phyloP scores from a whole-genome alignment of 2,888 invertebrate species.

The Leptinotarsa rubiginosa region DNA sequence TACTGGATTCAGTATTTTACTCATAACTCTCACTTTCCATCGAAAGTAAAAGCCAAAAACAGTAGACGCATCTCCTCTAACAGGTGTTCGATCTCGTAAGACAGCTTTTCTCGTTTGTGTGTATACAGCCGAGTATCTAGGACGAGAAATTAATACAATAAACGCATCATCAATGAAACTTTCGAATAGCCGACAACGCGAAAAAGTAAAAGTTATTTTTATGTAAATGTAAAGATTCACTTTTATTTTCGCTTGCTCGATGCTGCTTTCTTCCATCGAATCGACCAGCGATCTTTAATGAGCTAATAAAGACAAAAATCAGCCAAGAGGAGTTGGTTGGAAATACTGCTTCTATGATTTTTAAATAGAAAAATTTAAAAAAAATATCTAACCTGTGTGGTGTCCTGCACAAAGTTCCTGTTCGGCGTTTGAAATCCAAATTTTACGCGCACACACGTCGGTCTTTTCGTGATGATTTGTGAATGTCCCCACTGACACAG shows the following conservation, averaged over 20 bases:
- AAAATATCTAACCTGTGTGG: conserved; percentile 40
- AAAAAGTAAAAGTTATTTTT: conserved; percentile 46
- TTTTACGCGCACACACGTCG: conserved; percentile 74
- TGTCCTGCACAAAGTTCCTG: conserved; percentile 38
- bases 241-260: conserved; percentile 28
- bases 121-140: conserved; percentile 29
- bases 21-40: conserved; percentile 9
- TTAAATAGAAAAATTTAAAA: neutral
- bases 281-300: neutral
- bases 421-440: conserved; percentile 71
- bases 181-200: conserved; percentile 38
- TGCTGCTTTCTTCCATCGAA: conserved; percentile 16
- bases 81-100: conserved; percentile 31
- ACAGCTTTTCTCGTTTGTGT: conserved; percentile 29
- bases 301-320: neutral
- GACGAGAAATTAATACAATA: conserved; percentile 46
- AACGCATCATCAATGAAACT: conserved; percentile 46
- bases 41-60: conserved; percentile 37
- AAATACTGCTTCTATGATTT: neutral
- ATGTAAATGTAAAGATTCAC: conserved; percentile 37
- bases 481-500: conserved; percentile 83
- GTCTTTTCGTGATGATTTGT: conserved; percentile 58
- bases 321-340: neutral
- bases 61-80: conserved; percentile 16
- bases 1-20: too few species aligned